Evolutionary conservation across 2,888 invertebrate species (phyloP).

Genomic region (Agonopterix alstromeriana): DNA sequence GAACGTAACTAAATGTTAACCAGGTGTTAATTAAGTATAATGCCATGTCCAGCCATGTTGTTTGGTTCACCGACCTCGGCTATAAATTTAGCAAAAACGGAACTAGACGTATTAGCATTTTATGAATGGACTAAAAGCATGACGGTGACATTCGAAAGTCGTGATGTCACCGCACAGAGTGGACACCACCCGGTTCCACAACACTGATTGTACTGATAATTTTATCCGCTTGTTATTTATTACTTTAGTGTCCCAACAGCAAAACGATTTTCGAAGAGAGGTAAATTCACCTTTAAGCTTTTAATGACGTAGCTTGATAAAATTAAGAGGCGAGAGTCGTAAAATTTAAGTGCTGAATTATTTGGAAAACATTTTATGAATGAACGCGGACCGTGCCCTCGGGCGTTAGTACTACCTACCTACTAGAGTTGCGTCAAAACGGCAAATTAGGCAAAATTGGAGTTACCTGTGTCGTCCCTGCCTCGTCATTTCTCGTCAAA

Average conservation of each 20-base stretch:
- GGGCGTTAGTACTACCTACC: conserved; percentile 7
- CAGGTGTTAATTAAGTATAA: too few species aligned
- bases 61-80: conserved; percentile 6
- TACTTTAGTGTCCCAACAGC: conserved; percentile 9
- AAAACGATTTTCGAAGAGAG: conserved; percentile 8
- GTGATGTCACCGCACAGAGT: conserved; percentile 32
- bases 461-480: conserved; percentile 19
- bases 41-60: too few species aligned
- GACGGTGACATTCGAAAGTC: conserved; percentile 52
- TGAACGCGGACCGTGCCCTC: conserved; percentile 7
- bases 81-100: conserved; percentile 51
- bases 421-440: not conserved
- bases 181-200: conserved; percentile 2
- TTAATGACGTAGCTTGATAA: conserved; percentile 1
- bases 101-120: conserved; percentile 60
- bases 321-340: not conserved
- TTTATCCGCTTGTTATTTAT: conserved; percentile 11
- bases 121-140: conserved; percentile 54
- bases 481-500: conserved; percentile 35
- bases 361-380: conserved; percentile 8
- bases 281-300: conserved; percentile 5
- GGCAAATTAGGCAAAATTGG: conserved; percentile 41
- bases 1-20: too few species aligned
- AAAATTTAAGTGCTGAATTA: not conserved
- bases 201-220: conserved; percentile 12